Evolutionary conservation across 2,888 invertebrate species (phyloP).

Genomic region (Tridacna gigas): DNA sequence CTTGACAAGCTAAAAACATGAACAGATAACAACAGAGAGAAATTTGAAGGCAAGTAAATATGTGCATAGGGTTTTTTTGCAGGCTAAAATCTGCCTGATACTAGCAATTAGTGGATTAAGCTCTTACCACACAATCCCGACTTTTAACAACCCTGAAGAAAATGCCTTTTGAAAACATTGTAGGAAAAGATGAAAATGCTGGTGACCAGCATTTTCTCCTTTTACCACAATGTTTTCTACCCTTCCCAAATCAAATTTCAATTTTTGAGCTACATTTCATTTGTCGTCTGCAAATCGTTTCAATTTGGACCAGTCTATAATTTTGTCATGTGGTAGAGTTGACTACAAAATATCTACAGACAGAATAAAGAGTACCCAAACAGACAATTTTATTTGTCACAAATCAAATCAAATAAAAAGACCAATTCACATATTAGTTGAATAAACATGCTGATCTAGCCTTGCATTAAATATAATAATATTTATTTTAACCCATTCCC

Average conservation of each 20-base stretch:
- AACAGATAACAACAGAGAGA: not conserved
- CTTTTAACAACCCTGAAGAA: not conserved
- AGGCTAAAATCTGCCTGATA: no score
- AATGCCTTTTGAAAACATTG: not conserved
- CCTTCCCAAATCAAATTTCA: not conserved
- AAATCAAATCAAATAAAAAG: conserved; percentile 7
- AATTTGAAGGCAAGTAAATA: no score
- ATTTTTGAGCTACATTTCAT: no score
- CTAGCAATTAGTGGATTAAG: no score
- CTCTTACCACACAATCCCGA: no score
- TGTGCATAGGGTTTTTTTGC: no score
- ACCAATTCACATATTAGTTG: conserved; percentile 16
- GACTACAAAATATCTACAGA: no score
- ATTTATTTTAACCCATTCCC: not conserved
- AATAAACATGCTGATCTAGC: not conserved
- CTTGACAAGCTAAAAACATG: not conserved
- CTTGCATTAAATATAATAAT: conserved; percentile 1
- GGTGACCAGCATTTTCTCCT: not conserved
- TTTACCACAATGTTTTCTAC: not conserved
- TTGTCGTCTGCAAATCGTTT: not conserved
- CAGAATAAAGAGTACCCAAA: no score
- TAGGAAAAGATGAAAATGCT: not conserved
- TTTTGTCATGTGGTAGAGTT: no score
- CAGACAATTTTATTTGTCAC: not conserved
- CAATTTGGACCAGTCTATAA: no score